phyloP scores from a whole-genome alignment of 2,113 vertebrate species.

The Balaenoptera acutorostrata region DNA sequence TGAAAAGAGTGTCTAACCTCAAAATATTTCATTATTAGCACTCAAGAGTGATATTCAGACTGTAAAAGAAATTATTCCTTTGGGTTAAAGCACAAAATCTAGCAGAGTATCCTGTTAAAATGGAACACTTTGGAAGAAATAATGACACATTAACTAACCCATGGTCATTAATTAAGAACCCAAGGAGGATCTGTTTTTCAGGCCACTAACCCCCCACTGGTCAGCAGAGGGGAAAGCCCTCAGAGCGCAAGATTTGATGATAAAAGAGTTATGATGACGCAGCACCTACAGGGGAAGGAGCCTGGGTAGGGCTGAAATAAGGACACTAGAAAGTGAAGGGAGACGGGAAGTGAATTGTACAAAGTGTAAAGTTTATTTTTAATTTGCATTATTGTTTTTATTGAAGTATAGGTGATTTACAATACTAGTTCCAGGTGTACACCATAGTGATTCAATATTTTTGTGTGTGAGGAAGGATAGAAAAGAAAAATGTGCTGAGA shows the following conservation, averaged over 20 bases:
- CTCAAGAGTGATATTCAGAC: background rate
- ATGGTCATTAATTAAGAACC: background rate
- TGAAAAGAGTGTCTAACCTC: background rate
- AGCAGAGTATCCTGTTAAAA: background rate
- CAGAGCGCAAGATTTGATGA: background rate
- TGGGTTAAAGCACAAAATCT: background rate
- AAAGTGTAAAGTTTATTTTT: background rate
- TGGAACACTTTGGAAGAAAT: background rate
- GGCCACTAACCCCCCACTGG: background rate
- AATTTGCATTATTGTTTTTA: background rate
- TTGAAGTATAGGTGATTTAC: background rate
- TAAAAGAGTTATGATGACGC: background rate
- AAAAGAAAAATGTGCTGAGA: background rate
- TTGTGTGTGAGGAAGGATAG: background rate
- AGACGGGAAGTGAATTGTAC: background rate
- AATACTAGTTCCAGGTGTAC: background rate
- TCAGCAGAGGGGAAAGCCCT: background rate
- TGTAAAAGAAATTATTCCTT: background rate
- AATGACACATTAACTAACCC: background rate
- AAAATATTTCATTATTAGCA: slow-evolving; percentile 34
- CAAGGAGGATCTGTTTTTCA: background rate
- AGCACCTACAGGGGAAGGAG: background rate
- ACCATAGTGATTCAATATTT: background rate
- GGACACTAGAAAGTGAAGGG: background rate
- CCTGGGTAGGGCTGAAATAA: background rate